Evolutionary conservation across 2,797 vertebrate species (phyloP).

Genomic region (Oreochromis grahami): DNA sequence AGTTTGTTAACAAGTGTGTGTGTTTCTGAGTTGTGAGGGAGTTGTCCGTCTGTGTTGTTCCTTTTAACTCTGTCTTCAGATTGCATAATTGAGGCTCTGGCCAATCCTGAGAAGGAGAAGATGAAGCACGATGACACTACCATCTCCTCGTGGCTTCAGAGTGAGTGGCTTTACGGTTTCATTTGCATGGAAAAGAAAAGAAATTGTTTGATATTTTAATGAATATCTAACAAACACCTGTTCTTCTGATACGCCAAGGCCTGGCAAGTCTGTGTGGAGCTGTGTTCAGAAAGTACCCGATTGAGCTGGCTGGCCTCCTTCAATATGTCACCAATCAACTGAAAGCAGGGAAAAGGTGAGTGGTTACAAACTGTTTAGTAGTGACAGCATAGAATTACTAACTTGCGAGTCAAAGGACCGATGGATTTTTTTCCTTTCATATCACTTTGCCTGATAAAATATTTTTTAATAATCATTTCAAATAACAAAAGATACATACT

Average conservation of each 20-base stretch:
- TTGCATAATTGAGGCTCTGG: constrained; percentile 98
- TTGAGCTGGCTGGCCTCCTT: constrained; percentile 95
- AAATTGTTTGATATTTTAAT: constrained; percentile 19
- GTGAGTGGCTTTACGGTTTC: constrained; percentile 73
- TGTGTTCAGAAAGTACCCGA: constrained; percentile 97
- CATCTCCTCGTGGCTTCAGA: constrained; percentile 98
- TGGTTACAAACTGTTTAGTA: not conserved
- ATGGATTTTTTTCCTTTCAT: not conserved
- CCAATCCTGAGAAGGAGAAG: constrained; percentile 98
- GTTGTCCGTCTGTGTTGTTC: not conserved
- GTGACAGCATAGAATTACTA: not conserved
- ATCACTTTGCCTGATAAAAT: not conserved
- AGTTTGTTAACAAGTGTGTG: not conserved
- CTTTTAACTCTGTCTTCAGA: constrained; percentile 79
- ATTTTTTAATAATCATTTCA: not conserved
- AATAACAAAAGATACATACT: not conserved
- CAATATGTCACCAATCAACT: constrained; percentile 98
- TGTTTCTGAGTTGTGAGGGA: not conserved
- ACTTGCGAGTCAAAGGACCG: not conserved
- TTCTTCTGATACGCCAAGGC: constrained; percentile 70
- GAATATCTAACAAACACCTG: constrained; percentile 3
- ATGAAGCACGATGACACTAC: constrained; percentile 99
- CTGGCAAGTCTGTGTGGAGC: constrained; percentile 96
- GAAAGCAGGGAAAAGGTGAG: constrained; percentile 96
- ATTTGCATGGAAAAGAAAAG: constrained; percentile 15